phyloP scores from a whole-genome alignment of 2,888 invertebrate species.

The Cephus runcator region DNA sequence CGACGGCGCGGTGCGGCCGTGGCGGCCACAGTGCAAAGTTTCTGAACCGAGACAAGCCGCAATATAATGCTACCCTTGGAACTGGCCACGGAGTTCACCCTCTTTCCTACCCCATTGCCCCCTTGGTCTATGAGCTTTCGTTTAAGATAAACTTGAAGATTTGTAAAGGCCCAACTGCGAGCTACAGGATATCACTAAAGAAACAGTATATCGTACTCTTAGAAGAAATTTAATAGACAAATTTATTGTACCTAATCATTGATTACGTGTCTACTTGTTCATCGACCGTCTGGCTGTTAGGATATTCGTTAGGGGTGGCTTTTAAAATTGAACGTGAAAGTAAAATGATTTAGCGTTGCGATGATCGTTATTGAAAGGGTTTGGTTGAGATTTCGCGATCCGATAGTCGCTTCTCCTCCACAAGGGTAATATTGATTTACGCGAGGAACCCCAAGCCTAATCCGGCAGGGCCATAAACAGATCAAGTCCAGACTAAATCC shows the following conservation, averaged over 20 bases:
- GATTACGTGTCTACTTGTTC: no score
- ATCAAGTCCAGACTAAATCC: constrained; percentile 64
- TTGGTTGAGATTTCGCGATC: constrained; percentile 16
- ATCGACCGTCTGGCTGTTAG: no score
- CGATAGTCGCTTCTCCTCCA: constrained; percentile 29
- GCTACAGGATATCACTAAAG: neutral
- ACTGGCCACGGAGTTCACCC: constrained; percentile 2
- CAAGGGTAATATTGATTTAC: constrained; percentile 61
- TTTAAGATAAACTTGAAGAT: neutral
- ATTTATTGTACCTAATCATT: neutral
- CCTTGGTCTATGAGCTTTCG: constrained; percentile 14
- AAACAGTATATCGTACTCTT: neutral
- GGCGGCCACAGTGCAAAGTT: constrained; percentile 58
- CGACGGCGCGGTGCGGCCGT: constrained; percentile 30
- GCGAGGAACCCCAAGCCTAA: constrained; percentile 53
- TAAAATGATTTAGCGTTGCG: neutral
- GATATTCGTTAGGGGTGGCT: no score
- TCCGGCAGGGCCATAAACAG: constrained; percentile 64
- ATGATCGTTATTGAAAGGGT: neutral
- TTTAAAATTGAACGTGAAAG: neutral
- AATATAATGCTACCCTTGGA: constrained; percentile 53
- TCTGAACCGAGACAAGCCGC: constrained; percentile 59
- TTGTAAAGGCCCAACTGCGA: neutral
- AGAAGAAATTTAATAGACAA: neutral
- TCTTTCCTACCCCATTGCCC: constrained; percentile 4